Evolutionary conservation across 2,113 vertebrate genomes (phyloP).

Genomic region (Calidris pygmaea): DNA sequence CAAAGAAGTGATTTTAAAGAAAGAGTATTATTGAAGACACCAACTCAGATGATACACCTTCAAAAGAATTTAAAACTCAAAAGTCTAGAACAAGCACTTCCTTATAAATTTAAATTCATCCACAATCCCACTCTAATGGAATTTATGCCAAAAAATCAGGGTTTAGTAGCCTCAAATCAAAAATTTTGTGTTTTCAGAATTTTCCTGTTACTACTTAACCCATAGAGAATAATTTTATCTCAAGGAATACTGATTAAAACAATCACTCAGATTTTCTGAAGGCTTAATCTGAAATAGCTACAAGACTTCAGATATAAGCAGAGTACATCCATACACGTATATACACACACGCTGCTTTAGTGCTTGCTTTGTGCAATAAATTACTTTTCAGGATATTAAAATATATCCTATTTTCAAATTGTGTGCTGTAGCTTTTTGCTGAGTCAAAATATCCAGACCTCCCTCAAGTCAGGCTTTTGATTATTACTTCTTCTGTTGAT

Average conservation of each 20-base stretch:
- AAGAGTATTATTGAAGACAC: not conserved
- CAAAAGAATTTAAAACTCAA: not conserved
- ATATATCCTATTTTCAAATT: not conserved
- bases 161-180: not conserved
- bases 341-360: not conserved
- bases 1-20: not conserved
- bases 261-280: not conserved
- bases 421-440: not conserved
- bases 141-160: not conserved
- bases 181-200: not conserved
- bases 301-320: not conserved
- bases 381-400: constrained; percentile 27
- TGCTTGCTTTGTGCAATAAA: not conserved
- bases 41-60: not conserved
- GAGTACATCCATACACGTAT: not conserved
- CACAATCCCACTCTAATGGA: not conserved
- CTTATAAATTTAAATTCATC: not conserved
- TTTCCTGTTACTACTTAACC: not conserved
- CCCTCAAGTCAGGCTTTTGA: not conserved
- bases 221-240: not conserved
- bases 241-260: not conserved
- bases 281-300: not conserved
- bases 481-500: not conserved
- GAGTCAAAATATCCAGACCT: not conserved
- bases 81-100: not conserved